Evolutionary conservation across 2,888 invertebrate species (phyloP).

Genomic region (Lasius fuliginosus): DNA sequence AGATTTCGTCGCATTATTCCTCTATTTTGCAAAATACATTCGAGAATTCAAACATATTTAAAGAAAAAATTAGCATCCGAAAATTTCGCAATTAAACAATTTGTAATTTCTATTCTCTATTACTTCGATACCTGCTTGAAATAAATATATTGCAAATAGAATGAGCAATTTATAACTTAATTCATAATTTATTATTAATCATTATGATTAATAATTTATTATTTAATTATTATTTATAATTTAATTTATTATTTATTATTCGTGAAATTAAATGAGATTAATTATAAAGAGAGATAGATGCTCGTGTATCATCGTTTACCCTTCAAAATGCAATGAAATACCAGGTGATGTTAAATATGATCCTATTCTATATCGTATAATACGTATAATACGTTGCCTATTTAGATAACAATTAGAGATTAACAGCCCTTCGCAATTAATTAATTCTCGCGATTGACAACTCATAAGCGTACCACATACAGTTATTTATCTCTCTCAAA

Average conservation of each 20-base stretch:
- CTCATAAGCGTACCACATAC: neutral
- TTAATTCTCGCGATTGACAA: neutral
- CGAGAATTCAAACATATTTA: neutral
- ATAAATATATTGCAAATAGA: neutral
- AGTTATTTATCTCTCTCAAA: constrained; percentile 7
- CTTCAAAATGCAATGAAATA: neutral
- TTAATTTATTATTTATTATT: neutral
- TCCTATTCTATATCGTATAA: too few species aligned
- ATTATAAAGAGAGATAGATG: neutral
- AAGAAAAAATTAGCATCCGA: neutral
- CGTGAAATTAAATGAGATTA: neutral
- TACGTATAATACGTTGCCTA: too few species aligned
- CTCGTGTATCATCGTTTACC: neutral
- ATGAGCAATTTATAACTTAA: neutral
- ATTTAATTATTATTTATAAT: neutral
- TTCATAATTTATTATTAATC: neutral
- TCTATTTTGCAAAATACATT: neutral
- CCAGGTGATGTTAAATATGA: neutral
- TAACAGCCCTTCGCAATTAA: neutral
- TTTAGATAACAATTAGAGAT: neutral
- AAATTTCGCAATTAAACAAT: neutral
- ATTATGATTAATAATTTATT: neutral
- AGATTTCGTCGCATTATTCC: neutral
- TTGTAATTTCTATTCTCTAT: neutral
- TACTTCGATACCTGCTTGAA: neutral